Base-by-base conservation (phyloP, 2,113 vertebrate genomes). In the Marmota monax region DNA sequence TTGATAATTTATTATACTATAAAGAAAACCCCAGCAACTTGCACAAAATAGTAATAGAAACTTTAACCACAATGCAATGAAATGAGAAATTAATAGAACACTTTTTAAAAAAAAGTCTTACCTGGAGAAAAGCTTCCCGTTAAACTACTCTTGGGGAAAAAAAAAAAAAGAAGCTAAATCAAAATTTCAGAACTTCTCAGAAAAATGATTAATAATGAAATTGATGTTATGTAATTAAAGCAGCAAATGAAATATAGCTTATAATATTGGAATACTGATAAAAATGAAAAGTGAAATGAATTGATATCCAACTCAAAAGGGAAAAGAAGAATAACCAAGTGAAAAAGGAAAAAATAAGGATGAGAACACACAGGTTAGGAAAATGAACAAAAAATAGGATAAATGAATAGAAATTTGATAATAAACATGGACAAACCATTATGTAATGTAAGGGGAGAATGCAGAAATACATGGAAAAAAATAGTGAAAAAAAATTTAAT, bases 361-460 rank as follows among this genome's bases (percentile, higher is more conserved):
- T 63, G 2, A 85, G 53, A 77, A 72, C 42, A 73, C n/a, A 48
- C 18, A 65, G 61, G 23, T 72, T 84, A 51, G 9, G 16, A 42
- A 53, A 51, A 29, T 42, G 18, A 53, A 27, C 25, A 1, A 56
- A 78, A 93, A 73, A 56, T 32, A 70, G 39, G 72, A 58, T 85
- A 56, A 94, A 27, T 76, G 48, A 77, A 39, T n/a, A 90, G 23
- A n/a, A 76, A 82, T 74, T 95, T 80, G 27, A 65, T 37, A 83
- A 29, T 39, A 63, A 42, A 67, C 63, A 65, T 84, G 37, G 8
- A 34, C 14, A 69, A 84, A 27, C 4, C 32, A 63, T 27, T 58
- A 48, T 48, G 7, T 84, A 94, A 84, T 4, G 86, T 51, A 51
- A 9, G 63, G 2, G 29, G 8, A 67, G 45, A 61, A 87, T 74